Base-by-base conservation (phyloP, 2,888 invertebrate species). In the Andrena haemorrhoa region DNA sequence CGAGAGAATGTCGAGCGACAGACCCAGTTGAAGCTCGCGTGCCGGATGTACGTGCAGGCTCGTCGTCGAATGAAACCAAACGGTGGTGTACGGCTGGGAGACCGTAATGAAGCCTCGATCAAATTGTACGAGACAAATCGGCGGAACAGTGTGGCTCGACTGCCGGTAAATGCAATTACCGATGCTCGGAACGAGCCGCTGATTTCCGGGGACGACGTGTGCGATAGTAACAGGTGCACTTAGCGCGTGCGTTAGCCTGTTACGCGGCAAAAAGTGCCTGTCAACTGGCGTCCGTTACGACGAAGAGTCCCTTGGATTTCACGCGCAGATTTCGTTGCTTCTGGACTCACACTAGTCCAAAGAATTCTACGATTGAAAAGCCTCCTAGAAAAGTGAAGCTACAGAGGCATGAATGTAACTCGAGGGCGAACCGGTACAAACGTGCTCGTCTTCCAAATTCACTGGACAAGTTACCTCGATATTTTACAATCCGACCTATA, bases 81-180 rank as follows among this genome's bases (percentile, higher is more conserved):
- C 71, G 58, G 60, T 49, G 23, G 56, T 51, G 31, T 33, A 56
- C 56, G 74, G 10, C 31, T 53, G 31, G n/a, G 23, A 20, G 51
- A 61, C 4, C 63, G 73, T 84, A 79, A 86, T 82, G 83, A 73
- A 65, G 71, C 72, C 72, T 79, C 74, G 58, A 81, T 85, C 81
- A 81, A 85, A 85, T 77, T 81, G 77, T 61, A 75, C 58, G 65
- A 49, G 81, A 78, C 79, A 79, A 80, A 83, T 80, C 80, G 70
- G 7, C 33, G 35, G 20, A 16, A 65, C 65, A 53, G 53, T 61
- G 47, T 41, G 56, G 75, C 49, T 69, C 76, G 66, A 23, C n/a
- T 31, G 35, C 23, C 29, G 66, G 51, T n/a, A 63, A 75, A 75
- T 58, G 69, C 61, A 85, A 83, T 85, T 81, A 79, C 56, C 56